Base-by-base conservation (phyloP, 2,113 vertebrate species). In the Tauraco erythrolophus region DNA sequence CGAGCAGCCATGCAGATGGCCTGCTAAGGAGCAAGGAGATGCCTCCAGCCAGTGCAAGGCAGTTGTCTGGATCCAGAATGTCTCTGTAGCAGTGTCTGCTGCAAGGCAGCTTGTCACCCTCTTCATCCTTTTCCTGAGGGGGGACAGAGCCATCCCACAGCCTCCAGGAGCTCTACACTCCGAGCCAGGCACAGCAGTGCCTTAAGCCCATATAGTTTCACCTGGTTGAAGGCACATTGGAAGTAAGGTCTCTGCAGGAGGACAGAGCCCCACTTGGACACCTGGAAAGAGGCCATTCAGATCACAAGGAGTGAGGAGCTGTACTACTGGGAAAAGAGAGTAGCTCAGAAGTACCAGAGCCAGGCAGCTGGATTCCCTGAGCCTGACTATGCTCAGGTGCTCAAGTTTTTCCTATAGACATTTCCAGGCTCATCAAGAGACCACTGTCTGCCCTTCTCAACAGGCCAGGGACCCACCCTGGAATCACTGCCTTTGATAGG, bases 1-100 rank as follows among this genome's bases (percentile, higher is more conserved):
- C 1, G 3, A 53, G 31, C 0, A 2, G 23, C 11, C 35, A 61
- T 4, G 9, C 33, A 64, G n/a, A 9, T 13, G 9, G 25, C 43
- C 39, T 24, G 11, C 60, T 39, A 23, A 51, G 28, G 56, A 64
- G 37, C 56, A 85, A 45, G 64, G 45, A 84, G 35, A 39, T 31
- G 19, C 35, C 35, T 80, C 46, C 74, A 75, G 41, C 27, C 41
- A 75, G 18, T 1, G 5, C 12, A 39, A 46, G 24, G 25, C 76
- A 54, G 64, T 10, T 27, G 7, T 25, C 23, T 19, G 31, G 31
- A 71, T 53, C 65, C 33, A 83, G 9, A 50, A 18, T 5, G 10
- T 18, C 35, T 51, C 8, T 41, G 41, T 19, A 45, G 28, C 33
- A 35, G 22, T 2, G 4, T 19, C 45, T 84, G n/a, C 41, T 74